A percentile compares a stretch with the other conserved stretches of the same genome.
These are phyloP conservation scores for Phalacrocorax brasilianus DNA, from an alignment of 2,113 vertebrate species.

Conservation along the genomic window DNA sequence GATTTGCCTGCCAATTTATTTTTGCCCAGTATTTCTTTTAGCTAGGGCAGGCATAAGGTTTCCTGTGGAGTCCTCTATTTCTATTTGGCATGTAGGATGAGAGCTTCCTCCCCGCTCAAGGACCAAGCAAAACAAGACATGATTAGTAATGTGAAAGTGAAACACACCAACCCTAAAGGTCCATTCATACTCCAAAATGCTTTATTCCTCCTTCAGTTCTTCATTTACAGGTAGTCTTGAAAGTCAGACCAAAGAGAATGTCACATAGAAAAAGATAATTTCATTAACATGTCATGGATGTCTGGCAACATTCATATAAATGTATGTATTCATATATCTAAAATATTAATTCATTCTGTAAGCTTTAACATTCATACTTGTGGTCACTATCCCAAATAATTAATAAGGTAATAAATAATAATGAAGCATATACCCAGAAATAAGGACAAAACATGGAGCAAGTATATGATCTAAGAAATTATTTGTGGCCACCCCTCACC, in stretches of 20 bases:
- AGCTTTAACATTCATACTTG: not conserved
- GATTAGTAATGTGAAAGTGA: not conserved
- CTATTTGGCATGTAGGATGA: fast-evolving
- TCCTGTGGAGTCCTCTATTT: not conserved
- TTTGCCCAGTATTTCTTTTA: not conserved
- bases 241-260: not conserved
- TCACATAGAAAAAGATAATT: not conserved
- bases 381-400: not conserved
- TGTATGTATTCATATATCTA: not conserved
- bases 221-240: not conserved
- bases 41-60: not conserved
- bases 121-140: not conserved
- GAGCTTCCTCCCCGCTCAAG: not conserved
- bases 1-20: not conserved
- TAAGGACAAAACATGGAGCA: not conserved
- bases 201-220: not conserved
- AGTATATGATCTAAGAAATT: not conserved
- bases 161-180: not conserved
- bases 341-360: not conserved
- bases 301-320: not conserved
- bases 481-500: not conserved
- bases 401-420: not conserved
- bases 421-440: not conserved
- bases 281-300: not conserved
- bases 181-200: not conserved